Percentiles rank a stretch among this genome's conserved stretches.
Conservation (phyloP, 2,888 invertebrate species). For the Dryococelus australis region DNA sequence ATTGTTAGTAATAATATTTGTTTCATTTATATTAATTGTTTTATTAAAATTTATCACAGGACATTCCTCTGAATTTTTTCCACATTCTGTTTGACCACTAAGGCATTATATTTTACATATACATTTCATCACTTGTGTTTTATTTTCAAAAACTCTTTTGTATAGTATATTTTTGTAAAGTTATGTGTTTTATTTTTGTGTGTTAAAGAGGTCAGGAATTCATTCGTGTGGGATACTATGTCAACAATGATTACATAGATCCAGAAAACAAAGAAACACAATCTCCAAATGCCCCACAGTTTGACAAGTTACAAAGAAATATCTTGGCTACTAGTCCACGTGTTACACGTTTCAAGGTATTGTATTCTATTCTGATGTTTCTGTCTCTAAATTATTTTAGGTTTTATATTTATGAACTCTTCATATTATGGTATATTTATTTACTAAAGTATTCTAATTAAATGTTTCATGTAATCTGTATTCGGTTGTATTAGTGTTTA, state of each 20-base stretch:
- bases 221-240: constrained; percentile 67
- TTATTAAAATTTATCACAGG: too few relatives aligned
- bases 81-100: too few relatives aligned
- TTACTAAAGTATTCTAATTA: too few relatives aligned
- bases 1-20: too few relatives aligned
- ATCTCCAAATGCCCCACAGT: constrained; percentile 61
- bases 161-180: not conserved
- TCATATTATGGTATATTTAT: too few relatives aligned
- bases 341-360: constrained; percentile 60
- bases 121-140: too few relatives aligned
- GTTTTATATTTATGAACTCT: too few relatives aligned
- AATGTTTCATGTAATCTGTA: too few relatives aligned
- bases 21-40: too few relatives aligned
- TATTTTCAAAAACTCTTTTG: not conserved
- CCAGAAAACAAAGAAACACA: constrained; percentile 62
- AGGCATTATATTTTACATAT: too few relatives aligned
- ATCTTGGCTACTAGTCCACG: constrained; percentile 62
- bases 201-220: constrained; percentile 63
- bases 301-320: constrained; percentile 62
- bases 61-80: too few relatives aligned
- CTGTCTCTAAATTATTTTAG: not conserved
- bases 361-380: not conserved
- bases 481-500: too few relatives aligned
- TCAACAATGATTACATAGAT: constrained; percentile 65
- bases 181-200: not conserved